Conservation (phyloP, 2,113 vertebrate species). For the Notothenia rossii region DNA sequence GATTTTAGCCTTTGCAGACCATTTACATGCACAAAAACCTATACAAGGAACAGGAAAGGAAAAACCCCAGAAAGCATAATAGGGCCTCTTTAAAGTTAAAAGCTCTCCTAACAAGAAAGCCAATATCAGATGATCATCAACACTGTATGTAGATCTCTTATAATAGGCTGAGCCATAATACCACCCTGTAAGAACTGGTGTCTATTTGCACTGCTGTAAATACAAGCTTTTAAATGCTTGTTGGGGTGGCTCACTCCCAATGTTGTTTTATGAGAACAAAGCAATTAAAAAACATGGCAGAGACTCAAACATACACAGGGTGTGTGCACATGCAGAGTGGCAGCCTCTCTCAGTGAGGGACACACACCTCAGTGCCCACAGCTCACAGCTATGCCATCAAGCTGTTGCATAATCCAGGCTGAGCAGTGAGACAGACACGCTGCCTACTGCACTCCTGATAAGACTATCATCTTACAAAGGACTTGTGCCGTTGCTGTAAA, state of each 20-base stretch:
- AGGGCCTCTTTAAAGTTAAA: no score
- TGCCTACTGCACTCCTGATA: conserved; percentile 41
- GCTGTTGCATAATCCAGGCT: conserved; percentile 42
- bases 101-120: no score
- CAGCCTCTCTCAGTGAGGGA: conserved; percentile 39
- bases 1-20: no score
- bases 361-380: conserved; percentile 33
- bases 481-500: conserved; percentile 71
- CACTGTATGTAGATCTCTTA: neutral
- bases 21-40: no score
- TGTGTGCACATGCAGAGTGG: conserved; percentile 8
- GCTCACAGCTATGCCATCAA: conserved; percentile 14
- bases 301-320: neutral
- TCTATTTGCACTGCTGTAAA: neutral
- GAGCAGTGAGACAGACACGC: neutral
- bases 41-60: no score
- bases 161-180: neutral
- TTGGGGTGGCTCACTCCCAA: conserved; percentile 31
- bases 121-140: neutral
- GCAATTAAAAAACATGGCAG: conserved; percentile 35
- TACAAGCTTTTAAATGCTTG: neutral
- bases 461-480: conserved; percentile 68
- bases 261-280: conserved; percentile 59
- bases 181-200: conserved; percentile 5
- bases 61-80: no score